Conservation (phyloP, 2,797 vertebrate genomes). For the Falco biarmicus region DNA sequence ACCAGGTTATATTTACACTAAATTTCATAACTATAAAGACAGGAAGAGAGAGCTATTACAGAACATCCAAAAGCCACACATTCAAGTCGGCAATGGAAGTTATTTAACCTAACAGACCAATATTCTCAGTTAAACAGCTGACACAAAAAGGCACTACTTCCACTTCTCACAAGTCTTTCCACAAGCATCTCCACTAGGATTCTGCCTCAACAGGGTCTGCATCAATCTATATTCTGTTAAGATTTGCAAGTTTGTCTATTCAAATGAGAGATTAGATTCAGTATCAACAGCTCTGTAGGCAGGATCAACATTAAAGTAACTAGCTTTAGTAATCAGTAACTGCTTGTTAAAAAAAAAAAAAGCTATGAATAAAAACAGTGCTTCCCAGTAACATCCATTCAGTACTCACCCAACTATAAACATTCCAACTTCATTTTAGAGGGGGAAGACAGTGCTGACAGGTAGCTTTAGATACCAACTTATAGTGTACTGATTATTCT, state of each 20-base stretch:
- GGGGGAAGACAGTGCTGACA: neutral
- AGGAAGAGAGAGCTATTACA: neutral
- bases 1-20: neutral
- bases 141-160: neutral
- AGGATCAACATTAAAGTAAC: neutral
- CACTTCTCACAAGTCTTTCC: neutral
- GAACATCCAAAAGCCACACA: neutral
- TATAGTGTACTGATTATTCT: neutral
- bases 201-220: neutral
- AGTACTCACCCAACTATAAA: neutral
- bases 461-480: neutral
- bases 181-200: neutral
- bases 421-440: neutral
- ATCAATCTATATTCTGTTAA: neutral
- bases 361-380: neutral
- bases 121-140: neutral
- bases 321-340: neutral
- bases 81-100: neutral
- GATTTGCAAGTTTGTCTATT: neutral
- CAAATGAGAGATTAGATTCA: neutral
- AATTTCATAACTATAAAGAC: neutral
- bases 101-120: neutral
- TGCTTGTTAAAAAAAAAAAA: neutral
- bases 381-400: neutral
- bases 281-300: neutral